Evolutionary conservation across 1,140 invertebrate species (phyloP), one percentile per base, ranked within the genome.

Genomic region (Drosophila bipectinata): DNA sequence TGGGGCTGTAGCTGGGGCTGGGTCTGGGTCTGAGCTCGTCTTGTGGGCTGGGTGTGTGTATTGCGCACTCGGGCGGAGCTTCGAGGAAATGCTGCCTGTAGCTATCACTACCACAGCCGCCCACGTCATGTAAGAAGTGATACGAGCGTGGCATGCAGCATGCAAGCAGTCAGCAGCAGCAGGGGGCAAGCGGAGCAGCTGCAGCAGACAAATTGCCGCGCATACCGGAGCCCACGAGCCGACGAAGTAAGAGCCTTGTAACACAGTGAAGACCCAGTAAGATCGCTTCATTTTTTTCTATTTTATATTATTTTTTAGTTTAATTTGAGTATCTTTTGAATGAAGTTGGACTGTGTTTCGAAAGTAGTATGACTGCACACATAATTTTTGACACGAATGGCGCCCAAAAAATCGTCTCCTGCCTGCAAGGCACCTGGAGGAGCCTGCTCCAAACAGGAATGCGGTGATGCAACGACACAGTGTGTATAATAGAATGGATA

Each of bases 291-390:
- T 0, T 30, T 8, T 45, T 30, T 37, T 53, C 12, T 28, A 14
- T 45, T 53, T 18, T 3, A 21, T 21, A 3, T 21, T 21, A 18
- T 18, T 21, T 21, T 21, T 21, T 21, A 21, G 2, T 21, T 21
- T 21, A 21, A 21, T 21, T 44, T 44, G 39, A 14, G 14, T 44
- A 18, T 14, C 14, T 14, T 0, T 44, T 4, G 34, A 7, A 37
- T 3, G 6, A 15, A 8, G 12, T 4, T 21, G 5, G 4, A 12
- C 57, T 39, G 34, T 37, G 30, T 52, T 73, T 79, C 62, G 75
- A 78, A 79, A 78, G 77, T 69, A 61, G 75, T 67, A 60, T 73
- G 62, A 73, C 69, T 68, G 48, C 41, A 48, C 54, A 39, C 24
- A 48, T 37, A 59, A 21, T 49, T 59, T 59, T 59, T 34, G 28